Evolutionary conservation across 2,113 vertebrate genomes (phyloP).

Genomic region (Larimichthys crocea): DNA sequence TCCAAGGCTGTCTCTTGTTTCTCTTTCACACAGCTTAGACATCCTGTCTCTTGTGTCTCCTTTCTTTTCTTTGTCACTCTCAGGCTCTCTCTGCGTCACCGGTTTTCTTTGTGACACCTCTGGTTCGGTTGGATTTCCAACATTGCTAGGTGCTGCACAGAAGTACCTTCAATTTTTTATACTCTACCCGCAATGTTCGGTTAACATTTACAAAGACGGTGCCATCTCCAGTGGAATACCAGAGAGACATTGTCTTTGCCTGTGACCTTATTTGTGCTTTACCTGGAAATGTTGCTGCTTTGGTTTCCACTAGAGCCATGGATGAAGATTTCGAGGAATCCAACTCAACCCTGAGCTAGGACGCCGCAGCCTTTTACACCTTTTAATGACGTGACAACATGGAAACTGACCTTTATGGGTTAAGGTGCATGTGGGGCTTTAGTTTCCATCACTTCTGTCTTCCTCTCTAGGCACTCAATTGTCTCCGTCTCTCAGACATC

Average conservation of each 20-base stretch:
- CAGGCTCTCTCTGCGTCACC: background rate
- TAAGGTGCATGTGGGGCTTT: background rate
- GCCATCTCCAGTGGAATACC: background rate
- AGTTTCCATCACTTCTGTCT: constrained; percentile 1
- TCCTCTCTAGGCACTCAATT: constrained; percentile 2
- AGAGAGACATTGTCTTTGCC: background rate
- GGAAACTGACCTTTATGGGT: constrained; percentile 2
- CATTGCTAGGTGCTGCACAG: background rate
- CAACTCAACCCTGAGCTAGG: background rate
- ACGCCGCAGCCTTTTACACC: background rate
- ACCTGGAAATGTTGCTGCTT: constrained; percentile 29
- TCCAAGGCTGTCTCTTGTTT: constrained; percentile 41
- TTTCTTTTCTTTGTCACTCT: constrained; percentile 31
- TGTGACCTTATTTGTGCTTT: constrained; percentile 16
- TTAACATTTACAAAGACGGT: background rate
- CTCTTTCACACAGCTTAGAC: constrained; percentile 30
- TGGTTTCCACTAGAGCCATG: background rate
- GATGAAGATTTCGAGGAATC: constrained; percentile 28
- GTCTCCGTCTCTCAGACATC: constrained; percentile 21
- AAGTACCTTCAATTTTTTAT: background rate
- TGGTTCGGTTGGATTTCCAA: background rate
- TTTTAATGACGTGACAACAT: constrained; percentile 6
- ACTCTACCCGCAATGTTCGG: background rate
- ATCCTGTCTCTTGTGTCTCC: constrained; percentile 28
- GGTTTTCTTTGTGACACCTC: background rate